Percentiles rank a stretch among this genome's conserved stretches.
Evolutionary conservation across 1,140 invertebrate genomes (phyloP).

Genomic region (Pristionchus pacificus): DNA sequence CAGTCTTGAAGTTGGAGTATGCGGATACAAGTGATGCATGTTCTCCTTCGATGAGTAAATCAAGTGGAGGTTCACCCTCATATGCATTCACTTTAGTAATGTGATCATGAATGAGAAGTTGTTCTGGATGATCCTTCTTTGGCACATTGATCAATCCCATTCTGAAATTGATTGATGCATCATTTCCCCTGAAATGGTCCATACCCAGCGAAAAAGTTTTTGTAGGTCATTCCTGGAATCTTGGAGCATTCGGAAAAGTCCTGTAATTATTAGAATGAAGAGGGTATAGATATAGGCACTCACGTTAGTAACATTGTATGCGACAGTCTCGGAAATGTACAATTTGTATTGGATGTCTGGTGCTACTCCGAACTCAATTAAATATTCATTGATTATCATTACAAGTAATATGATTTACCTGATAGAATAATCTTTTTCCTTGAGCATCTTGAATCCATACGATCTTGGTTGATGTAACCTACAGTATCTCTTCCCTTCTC

Average conservation of each 20-base stretch:
- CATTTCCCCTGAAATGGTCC: not conserved
- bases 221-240: not conserved
- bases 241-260: not conserved
- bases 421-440: not conserved
- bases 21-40: constrained; percentile 10
- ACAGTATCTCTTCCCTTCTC: not conserved
- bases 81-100: constrained; percentile 1
- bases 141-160: not conserved
- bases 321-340: not conserved
- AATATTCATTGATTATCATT: too few relatives aligned
- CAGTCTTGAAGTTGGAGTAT: not conserved
- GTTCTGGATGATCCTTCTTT: not conserved
- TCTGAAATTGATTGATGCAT: not conserved
- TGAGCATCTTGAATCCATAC: not conserved
- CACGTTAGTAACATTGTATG: not conserved
- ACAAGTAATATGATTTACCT: not conserved
- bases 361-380: not conserved
- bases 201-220: not conserved
- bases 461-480: not conserved
- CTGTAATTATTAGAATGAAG: not conserved
- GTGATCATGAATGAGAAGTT: not conserved
- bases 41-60: constrained; percentile 2
- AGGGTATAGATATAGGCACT: not conserved
- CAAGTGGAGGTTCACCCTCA: constrained; percentile 16
- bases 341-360: not conserved